phyloP scores from a whole-genome alignment of 2,113 vertebrate genomes.

The Rostratula benghalensis region DNA sequence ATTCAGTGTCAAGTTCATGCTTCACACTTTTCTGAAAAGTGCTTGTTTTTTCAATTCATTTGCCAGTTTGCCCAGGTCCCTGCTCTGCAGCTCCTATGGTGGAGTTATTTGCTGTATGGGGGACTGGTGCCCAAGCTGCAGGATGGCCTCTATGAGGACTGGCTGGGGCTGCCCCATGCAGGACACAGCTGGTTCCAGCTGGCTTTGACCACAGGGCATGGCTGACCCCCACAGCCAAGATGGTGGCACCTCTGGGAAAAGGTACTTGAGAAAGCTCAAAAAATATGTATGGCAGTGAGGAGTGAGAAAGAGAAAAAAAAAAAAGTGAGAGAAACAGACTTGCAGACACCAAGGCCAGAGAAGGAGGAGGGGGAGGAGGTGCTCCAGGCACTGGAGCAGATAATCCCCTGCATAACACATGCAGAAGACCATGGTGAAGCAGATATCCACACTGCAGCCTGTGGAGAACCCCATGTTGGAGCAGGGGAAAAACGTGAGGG shows the following conservation, averaged over 20 bases:
- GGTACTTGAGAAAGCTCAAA: background rate
- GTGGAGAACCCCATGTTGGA: background rate
- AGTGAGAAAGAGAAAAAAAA: background rate
- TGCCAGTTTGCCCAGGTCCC: background rate
- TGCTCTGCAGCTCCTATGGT: background rate
- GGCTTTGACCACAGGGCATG: fast-evolving
- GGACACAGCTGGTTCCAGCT: fast-evolving
- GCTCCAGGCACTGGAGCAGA: fast-evolving
- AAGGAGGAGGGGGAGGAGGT: background rate
- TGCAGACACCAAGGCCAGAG: background rate
- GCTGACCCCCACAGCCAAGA: fast-evolving
- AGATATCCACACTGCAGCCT: background rate
- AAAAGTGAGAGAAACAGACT: background rate
- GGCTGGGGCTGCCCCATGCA: fast-evolving
- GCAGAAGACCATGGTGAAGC: background rate
- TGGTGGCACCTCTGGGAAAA: fast-evolving
- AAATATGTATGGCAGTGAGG: background rate
- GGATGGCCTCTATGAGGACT: background rate
- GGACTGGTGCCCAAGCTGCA: background rate
- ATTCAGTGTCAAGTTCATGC: background rate
- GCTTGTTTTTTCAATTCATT: background rate
- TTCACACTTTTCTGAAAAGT: background rate
- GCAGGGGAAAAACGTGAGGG: background rate
- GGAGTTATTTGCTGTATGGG: background rate
- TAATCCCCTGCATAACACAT: background rate